Evolutionary conservation across 2,113 vertebrate species (phyloP), one percentile per base, ranked within the genome.

Genomic region (Hirundichthys speculiger): DNA sequence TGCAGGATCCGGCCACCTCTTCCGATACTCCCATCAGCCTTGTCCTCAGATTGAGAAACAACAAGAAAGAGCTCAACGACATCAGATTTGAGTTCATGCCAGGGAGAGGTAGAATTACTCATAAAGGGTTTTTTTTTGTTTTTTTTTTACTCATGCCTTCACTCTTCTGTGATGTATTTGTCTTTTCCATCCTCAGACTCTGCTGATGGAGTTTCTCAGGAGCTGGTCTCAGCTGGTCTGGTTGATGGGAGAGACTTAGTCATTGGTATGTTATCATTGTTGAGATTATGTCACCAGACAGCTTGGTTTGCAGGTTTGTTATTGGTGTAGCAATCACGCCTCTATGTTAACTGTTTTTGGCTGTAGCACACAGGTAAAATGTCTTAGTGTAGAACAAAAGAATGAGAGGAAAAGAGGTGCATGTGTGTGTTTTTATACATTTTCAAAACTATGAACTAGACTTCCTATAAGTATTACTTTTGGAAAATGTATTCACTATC

Each of bases 41-140:
- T 13, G 96, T 98, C 13, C 90, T 98, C 77, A 94, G 96, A 89
- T 92, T 98, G 92, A 95, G 98, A 87, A 99, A 99, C 91, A 93
- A 93, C 65, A 99, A 99, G 93, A 99, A 98, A 87, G 98, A 99
- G 73, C 94, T 99, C 75, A 99, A 99, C 59, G 98, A 99, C 88
- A 99, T 99, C 78, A 92, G 97, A 65, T 99, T 99, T 85, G 98
- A 99, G 90, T 99, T 99, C 86, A 98, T 97, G 91, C 94, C 95
- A 16, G 97, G 98, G 79, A 96, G 96, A 97, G 98, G 98, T 99
- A 56, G 86, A 88, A 50, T 1, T 2, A 1, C 50, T 61, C 20
- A 0, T 1, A 13, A 9, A 5, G 13, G 19, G 2, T 0, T 13
- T 54, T 41, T 16, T 19, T 14, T 22, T 18, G 13, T 16, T 7